These are phyloP conservation scores for Tyto alba DNA, from an alignment of 2,113 vertebrate species.

Conservation along the genomic window DNA sequence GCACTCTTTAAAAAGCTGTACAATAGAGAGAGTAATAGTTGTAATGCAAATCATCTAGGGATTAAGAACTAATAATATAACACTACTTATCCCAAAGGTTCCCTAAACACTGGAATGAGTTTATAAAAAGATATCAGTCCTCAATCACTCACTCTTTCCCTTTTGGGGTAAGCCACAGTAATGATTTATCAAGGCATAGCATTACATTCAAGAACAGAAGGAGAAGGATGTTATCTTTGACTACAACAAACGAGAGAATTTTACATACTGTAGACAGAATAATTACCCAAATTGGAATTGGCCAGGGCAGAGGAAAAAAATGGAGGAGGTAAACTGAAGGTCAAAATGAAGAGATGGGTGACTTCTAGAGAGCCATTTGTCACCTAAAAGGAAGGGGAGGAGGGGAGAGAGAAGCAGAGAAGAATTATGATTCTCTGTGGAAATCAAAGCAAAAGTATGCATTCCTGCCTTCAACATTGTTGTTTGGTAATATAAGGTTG, in stretches of 20 bases:
- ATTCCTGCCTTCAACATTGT: conserved; percentile 64
- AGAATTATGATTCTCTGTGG: conserved; percentile 69
- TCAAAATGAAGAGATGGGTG: conserved; percentile 61
- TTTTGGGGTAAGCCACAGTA: conserved; percentile 36
- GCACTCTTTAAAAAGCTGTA: neutral
- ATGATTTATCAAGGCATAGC: conserved; percentile 40
- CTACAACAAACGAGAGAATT: conserved; percentile 51
- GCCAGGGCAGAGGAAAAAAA: conserved; percentile 35
- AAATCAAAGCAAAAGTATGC: conserved; percentile 69
- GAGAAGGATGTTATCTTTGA: conserved; percentile 40
- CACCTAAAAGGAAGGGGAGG: conserved; percentile 48
- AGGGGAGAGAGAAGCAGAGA: conserved; percentile 18
- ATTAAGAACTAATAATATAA: conserved; percentile 51
- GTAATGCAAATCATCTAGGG: conserved; percentile 5
- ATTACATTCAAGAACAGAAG: conserved; percentile 46
- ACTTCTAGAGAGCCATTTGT: conserved; percentile 64
- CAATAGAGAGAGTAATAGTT: conserved; percentile 4
- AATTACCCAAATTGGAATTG: conserved; percentile 61
- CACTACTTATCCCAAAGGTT: conserved; percentile 31
- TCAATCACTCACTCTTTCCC: conserved; percentile 20
- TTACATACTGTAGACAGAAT: conserved; percentile 59
- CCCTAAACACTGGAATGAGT: conserved; percentile 21
- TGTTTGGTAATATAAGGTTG: conserved; percentile 71
- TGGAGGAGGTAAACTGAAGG: conserved; percentile 60
- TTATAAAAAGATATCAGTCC: conserved; percentile 41